Base-by-base conservation (phyloP, 2,888 invertebrate genomes). In the Heliconius aoede region DNA sequence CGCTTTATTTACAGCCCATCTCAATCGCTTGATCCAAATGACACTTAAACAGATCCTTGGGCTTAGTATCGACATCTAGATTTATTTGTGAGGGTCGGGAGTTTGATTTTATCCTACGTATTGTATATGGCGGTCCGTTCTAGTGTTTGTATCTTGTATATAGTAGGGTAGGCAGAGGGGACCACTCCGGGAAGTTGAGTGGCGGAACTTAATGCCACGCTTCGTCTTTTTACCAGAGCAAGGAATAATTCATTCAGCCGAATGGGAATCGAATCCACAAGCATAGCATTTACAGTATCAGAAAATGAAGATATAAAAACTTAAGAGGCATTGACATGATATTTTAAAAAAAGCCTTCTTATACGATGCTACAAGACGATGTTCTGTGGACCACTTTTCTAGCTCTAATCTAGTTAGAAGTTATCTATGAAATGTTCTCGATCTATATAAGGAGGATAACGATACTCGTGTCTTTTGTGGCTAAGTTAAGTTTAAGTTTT, bases 11-110 rank as follows among this genome's bases (percentile, higher is more conserved):
- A 75, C 62, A 40, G 72, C 58, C 24, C 65, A 24, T 65, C 61
- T 68, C 61, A 58, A 76, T 55, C 55, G 64, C 21, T 76, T 64
- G 62, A 72, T 71, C 58, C 28, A 72, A 76, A 76, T 58, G 62
- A 72, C 71, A 76, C 71, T 65, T 72, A 76, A 76, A 76, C 58
- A 55, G 71, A 76, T 76, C 75, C 71, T 64, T 65, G 72, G 75
- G 75, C 75, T 76, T 72, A 76, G 65, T 76, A 40, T 58, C 64
- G 51, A 40, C 64, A 64, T 76, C 71, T 72, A 72, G 75, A 76
- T 76, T 76, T 72, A 76, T 65, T 64, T 51, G 61, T 11, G 18
- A 28, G 71, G 75, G 30, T 69, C 69, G 69, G 55, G 11, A 69
- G 69, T 69, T 69, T 55, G 55, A 36, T 36, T 30, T 69, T 55